Evolutionary conservation across 2,888 invertebrate species (phyloP).

Genomic region (Ashinkailepas kermadecensis): DNA sequence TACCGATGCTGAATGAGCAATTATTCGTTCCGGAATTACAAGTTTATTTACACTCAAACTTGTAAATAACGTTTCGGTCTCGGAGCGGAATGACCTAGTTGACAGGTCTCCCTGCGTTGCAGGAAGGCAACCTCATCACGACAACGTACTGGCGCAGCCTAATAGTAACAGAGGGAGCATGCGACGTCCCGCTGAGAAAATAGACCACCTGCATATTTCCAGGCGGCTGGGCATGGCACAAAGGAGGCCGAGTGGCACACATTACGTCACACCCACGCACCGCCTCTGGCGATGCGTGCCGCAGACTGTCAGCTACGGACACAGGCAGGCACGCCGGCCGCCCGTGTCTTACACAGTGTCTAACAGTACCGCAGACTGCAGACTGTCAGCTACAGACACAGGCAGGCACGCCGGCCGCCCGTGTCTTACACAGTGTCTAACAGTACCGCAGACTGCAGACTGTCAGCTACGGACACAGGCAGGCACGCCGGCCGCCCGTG

Average conservation of each 20-base stretch:
- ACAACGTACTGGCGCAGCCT: background rate
- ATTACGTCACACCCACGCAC: too few relatives aligned
- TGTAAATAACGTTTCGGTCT: background rate
- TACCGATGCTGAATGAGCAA: background rate
- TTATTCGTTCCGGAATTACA: background rate
- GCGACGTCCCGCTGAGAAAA: background rate
- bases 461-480: too few relatives aligned
- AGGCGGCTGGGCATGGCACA: background rate
- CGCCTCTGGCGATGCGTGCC: too few relatives aligned
- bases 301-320: too few relatives aligned
- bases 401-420: too few relatives aligned
- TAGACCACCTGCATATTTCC: background rate
- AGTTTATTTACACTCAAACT: background rate
- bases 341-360: too few relatives aligned
- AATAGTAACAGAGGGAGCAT: background rate
- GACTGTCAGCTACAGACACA: too few relatives aligned
- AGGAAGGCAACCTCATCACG: background rate
- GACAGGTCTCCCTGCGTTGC: background rate
- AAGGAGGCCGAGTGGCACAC: background rate
- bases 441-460: too few relatives aligned
- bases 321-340: too few relatives aligned
- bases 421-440: too few relatives aligned
- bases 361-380: too few relatives aligned
- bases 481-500: too few relatives aligned
- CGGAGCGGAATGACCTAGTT: background rate